Base-by-base conservation (phyloP, 2,888 invertebrate species). In the Lasioglossum leucozonium region DNA sequence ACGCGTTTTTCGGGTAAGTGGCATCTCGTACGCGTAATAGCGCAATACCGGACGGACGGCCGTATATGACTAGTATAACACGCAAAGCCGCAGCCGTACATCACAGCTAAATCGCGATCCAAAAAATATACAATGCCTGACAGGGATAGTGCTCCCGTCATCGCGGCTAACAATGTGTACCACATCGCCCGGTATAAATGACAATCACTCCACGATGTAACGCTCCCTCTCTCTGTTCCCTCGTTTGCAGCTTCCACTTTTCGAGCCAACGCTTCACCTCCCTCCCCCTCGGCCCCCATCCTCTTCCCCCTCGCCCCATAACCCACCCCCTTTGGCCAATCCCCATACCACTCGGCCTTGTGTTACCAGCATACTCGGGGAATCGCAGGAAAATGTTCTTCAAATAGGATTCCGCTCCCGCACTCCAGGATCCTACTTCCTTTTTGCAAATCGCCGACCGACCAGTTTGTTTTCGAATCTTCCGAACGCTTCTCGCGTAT, bases 61-160 rank as follows among this genome's bases (percentile, higher is more conserved):
- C 89, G 89, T 89, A 88, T 89, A 88, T 87, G 90, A 89, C 87
- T 86, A 88, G 87, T 89, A 87, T 92, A 92, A 91, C 92, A 90
- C 79, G 90, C 74, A 90, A 91, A 90, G 91, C 90, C 90, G 85
- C 91, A 91, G 88, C 92, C 92, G 92, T 94, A 94, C 93, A 94
- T 94, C 94, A 94, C 92, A 91, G 91, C 93, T 94, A 94, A 93
- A 94, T 94, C 93, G 93, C 93, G 94, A 94, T 94, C 94, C 94
- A 94, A 94, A 94, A 94, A 94, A 94, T 94, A 94, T 94, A 94
- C 94, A 94, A 94, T 93, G 90, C 88, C 92, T 92, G 94, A 94
- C 93, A 93, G 92, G 91, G 91, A 90, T 90, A 91, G 88, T 87
- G 89, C 86, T 88, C 89, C 88, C 89, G 90, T 91, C 92, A 90